Evolutionary conservation across 2,797 vertebrate species (phyloP), one percentile per base, ranked within the genome.

Genomic region (Darevskia mixta): DNA sequence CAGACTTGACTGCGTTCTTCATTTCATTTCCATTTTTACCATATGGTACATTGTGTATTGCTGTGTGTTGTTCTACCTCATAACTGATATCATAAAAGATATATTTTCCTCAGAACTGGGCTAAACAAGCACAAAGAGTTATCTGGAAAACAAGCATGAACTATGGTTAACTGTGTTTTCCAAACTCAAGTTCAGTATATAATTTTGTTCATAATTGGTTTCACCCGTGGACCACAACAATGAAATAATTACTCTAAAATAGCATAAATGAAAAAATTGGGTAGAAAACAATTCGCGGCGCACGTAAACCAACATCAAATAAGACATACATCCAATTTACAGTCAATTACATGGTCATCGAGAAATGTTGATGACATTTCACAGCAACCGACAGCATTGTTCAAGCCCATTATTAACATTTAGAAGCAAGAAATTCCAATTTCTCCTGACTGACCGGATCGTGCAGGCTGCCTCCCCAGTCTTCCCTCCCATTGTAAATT

Each of bases 261-360:
- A n/a, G 73, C 23, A 10, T 17, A 58, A 83, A 67, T 25, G 55
- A 61, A 84, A 85, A 79, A 35, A 55, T 4, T 11, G 61, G 61
- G 61, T 5, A 64, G 61, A 64, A 64, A 32, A 61, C 29, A 79
- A 45, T 18, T 49, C 38, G 45, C 20, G 8, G 5, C 29, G 43
- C 13, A 71, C 41, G 20, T 55, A 61, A 27, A 72, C 29, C 5
- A 61, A 66, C 18, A 45, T 72, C 67, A 84, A 71, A 69, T 41
- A 88, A 72, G 3, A 84, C 3, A 55, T 23, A 88, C n/a, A 79
- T 61, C 35, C 82, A 78, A 79, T 88, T 84, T 72, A 32, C 35
- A 72, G 41, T 78, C 66, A 84, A 79, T 84, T 79, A 79, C 29
- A 61, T 88, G 81, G 18, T 83, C 43, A 71, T 83, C 35, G 77